Conservation (phyloP, 2,113 vertebrate species). For the Vulpes ferrilata region DNA sequence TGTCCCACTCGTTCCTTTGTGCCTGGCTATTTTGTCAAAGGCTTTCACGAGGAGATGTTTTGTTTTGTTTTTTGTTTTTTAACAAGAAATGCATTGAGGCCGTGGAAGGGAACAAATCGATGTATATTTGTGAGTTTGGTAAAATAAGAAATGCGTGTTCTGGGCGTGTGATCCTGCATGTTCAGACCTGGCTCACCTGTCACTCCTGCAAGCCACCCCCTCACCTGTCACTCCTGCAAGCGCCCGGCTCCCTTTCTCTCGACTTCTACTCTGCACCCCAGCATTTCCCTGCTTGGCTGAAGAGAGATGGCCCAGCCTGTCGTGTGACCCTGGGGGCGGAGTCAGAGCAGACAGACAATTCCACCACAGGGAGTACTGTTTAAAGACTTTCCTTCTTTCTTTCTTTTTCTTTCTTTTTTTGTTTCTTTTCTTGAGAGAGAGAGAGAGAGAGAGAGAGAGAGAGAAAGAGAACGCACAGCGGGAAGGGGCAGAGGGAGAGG, state of each 20-base stretch:
- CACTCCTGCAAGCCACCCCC: neutral
- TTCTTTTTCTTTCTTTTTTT: neutral
- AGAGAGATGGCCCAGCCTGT: neutral
- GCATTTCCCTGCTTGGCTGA: neutral
- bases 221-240: no score
- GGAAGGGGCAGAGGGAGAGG: neutral
- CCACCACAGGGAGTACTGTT: neutral
- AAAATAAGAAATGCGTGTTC: neutral
- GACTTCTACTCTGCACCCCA: neutral
- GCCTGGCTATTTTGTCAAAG: slow-evolving; percentile 63
- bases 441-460: neutral
- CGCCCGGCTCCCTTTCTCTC: neutral
- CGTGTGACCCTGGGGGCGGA: neutral
- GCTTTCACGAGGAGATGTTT: slow-evolving; percentile 61
- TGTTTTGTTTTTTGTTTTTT: neutral
- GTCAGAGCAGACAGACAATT: neutral
- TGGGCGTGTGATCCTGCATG: neutral
- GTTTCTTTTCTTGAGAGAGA: no score
- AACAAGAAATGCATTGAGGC: slow-evolving; percentile 70
- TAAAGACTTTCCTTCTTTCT: neutral
- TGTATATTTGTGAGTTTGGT: slow-evolving; percentile 1
- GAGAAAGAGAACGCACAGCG: neutral
- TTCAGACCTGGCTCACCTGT: neutral
- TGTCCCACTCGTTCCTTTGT: slow-evolving; percentile 36
- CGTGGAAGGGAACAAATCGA: neutral